Conservation (phyloP, 1,140 invertebrate genomes). For the Sarcophaga bullata region DNA sequence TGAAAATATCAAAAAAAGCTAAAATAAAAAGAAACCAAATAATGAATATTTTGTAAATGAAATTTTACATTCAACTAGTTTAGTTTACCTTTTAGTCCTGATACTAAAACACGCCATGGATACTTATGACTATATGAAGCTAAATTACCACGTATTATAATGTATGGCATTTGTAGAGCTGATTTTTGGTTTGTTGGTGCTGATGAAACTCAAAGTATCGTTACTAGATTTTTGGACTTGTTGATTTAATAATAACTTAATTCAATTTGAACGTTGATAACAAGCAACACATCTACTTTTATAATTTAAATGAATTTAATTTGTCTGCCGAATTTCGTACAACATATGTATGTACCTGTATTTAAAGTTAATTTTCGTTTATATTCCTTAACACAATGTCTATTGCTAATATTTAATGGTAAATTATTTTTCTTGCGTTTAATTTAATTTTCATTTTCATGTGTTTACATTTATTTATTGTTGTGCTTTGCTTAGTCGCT, state of each 20-base stretch:
- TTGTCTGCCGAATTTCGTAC: background rate
- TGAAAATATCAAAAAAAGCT: background rate
- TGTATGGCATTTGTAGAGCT: constrained; percentile 79
- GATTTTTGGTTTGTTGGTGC: background rate
- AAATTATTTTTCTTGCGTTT: background rate
- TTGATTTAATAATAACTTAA: background rate
- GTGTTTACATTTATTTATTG: background rate
- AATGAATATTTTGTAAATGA: background rate
- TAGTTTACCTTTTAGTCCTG: constrained; percentile 79
- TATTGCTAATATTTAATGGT: background rate
- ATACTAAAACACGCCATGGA: constrained; percentile 85
- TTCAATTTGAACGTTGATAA: background rate
- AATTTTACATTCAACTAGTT: constrained; percentile 4
- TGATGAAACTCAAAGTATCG: background rate
- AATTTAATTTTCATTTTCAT: constrained; percentile 5
- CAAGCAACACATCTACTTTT: background rate
- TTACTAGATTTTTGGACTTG: background rate
- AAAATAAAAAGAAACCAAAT: background rate
- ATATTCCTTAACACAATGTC: too few relatives aligned
- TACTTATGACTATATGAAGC: constrained; percentile 84
- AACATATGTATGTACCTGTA: too few relatives aligned
- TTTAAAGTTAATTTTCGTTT: too few relatives aligned
- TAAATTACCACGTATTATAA: constrained; percentile 86
- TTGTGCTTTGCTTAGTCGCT: background rate
- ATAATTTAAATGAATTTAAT: background rate